A percentile compares a stretch with the other conserved stretches of the same genome.
Evolutionary conservation across 2,888 invertebrate genomes (phyloP).

Genomic region (Agonopterix arenella): DNA sequence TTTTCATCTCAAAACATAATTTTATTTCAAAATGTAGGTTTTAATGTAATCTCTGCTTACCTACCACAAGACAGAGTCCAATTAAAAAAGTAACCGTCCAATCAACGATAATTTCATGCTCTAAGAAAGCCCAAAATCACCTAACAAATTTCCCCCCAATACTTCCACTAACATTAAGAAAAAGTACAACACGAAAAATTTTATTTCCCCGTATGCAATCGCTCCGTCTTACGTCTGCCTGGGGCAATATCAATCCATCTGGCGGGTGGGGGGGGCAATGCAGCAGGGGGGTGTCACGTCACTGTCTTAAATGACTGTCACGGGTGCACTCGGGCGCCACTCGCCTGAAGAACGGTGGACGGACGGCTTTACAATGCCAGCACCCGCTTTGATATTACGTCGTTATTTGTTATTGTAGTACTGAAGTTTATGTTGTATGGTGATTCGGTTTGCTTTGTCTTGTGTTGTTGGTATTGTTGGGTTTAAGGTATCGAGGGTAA

Average conservation of each 20-base stretch:
- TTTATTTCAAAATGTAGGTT: too few relatives aligned
- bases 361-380: conserved; percentile 55
- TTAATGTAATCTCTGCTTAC: too few relatives aligned
- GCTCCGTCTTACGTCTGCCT: conserved; percentile 69
- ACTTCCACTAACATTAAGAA: conserved; percentile 22
- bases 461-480: not conserved
- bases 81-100: not conserved
- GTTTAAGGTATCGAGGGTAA: too few relatives aligned
- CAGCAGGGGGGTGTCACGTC: conserved; percentile 44
- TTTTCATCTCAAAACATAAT: too few relatives aligned
- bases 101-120: not conserved
- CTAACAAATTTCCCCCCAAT: not conserved
- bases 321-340: conserved; percentile 60
- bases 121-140: not conserved
- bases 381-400: conserved; percentile 53
- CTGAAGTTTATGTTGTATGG: conserved; percentile 26
- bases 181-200: conserved; percentile 20
- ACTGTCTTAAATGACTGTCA: conserved; percentile 76
- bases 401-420: conserved; percentile 60
- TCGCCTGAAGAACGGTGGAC: conserved; percentile 62
- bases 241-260: conserved; percentile 75
- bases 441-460: not conserved
- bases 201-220: conserved; percentile 60
- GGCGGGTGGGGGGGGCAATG: conserved; percentile 36
- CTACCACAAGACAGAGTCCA: too few relatives aligned